phyloP scores from a whole-genome alignment of 2,888 invertebrate genomes.

The Mellilla xanthometata region DNA sequence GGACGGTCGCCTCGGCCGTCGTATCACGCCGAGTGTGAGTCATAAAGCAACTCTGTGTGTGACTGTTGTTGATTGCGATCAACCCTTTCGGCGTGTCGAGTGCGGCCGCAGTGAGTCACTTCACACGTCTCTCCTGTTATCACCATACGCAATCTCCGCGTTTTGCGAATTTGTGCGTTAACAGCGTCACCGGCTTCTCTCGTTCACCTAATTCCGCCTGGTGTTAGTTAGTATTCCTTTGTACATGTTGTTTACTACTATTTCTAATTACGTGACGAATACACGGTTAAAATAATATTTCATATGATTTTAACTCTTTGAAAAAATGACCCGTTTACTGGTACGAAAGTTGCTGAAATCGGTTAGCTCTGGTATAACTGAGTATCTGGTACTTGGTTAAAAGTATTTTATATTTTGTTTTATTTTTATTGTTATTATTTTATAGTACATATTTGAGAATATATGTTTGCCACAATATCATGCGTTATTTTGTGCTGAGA shows the following conservation, averaged over 20 bases:
- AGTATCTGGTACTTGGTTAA: too few relatives aligned
- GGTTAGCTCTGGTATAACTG: too few relatives aligned
- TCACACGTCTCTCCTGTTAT: slow-evolving; percentile 33
- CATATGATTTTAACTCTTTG: too few relatives aligned
- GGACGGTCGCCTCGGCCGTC: slow-evolving; percentile 28
- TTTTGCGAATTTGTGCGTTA: slow-evolving; percentile 30
- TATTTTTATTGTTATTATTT: too few relatives aligned
- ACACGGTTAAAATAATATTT: too few relatives aligned
- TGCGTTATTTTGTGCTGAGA: slow-evolving; percentile 50
- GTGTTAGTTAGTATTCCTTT: neutral
- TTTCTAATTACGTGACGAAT: too few relatives aligned
- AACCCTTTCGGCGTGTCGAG: slow-evolving; percentile 31
- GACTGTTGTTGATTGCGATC: slow-evolving; percentile 34
- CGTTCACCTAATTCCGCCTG: slow-evolving; percentile 1
- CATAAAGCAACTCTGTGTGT: slow-evolving; percentile 30
- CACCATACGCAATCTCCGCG: slow-evolving; percentile 22
- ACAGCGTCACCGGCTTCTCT: slow-evolving; percentile 12
- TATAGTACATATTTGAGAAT: too few relatives aligned
- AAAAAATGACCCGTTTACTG: too few relatives aligned
- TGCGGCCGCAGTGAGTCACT: slow-evolving; percentile 29
- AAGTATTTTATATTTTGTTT: too few relatives aligned
- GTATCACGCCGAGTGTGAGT: slow-evolving; percentile 27
- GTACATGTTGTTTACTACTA: neutral
- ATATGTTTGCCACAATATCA: too few relatives aligned
- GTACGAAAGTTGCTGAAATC: too few relatives aligned